These are phyloP conservation scores for Hirundo rustica DNA, from an alignment of 2,797 vertebrate genomes.

Conservation along the genomic window DNA sequence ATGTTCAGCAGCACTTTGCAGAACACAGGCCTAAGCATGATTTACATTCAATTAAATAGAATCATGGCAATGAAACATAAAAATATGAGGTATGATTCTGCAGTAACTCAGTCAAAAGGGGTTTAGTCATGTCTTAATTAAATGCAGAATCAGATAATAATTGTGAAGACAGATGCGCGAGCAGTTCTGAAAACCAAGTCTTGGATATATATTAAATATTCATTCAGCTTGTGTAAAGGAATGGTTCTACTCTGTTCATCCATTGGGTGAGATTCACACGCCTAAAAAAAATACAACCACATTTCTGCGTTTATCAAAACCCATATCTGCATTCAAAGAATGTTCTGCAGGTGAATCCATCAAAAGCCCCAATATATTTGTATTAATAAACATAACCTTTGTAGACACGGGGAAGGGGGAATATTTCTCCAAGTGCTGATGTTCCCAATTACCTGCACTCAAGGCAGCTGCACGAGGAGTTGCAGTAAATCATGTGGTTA, in stretches of 20 bases:
- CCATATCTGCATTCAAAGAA: neutral
- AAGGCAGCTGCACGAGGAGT: conserved; percentile 39
- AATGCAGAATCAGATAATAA: conserved; percentile 5
- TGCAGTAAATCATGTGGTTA: conserved; percentile 58
- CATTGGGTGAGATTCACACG: neutral
- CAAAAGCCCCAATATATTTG: neutral
- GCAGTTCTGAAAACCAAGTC: neutral
- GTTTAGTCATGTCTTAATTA: conserved; percentile 18
- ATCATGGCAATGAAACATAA: neutral
- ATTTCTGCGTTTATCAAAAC: neutral
- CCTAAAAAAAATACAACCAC: neutral
- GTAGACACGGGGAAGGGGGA: neutral
- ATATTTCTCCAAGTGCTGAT: neutral
- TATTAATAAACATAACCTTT: conserved; percentile 3
- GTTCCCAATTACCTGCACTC: conserved; percentile 58
- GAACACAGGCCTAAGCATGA: neutral
- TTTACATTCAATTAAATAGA: conserved; percentile 36
- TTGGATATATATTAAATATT: neutral
- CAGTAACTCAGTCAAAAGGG: conserved; percentile 17
- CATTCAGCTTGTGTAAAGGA: neutral
- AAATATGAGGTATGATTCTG: neutral
- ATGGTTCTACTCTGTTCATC: neutral
- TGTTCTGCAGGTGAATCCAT: neutral
- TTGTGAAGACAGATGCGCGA: neutral
- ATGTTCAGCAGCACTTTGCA: neutral